Conservation (phyloP, 2,888 invertebrate species). For the Spisula subtruncata region DNA sequence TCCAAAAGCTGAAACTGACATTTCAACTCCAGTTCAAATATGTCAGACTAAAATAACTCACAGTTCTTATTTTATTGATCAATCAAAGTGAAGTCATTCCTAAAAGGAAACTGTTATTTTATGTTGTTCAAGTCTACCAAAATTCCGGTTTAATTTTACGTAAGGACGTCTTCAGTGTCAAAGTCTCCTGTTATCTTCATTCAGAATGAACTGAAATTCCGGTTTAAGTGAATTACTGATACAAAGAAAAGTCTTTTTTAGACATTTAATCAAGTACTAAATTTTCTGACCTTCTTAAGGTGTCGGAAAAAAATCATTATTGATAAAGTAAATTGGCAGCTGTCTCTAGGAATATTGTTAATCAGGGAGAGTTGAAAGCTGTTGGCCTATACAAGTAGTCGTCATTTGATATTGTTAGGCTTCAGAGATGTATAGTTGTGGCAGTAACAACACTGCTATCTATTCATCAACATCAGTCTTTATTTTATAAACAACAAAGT, state of each 20-base stretch:
- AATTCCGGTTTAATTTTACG: neutral
- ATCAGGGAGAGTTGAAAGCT: neutral
- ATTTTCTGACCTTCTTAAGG: neutral
- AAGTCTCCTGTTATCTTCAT: neutral
- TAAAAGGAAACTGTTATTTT: neutral
- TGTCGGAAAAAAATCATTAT: conserved; percentile 7
- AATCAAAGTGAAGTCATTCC: no score
- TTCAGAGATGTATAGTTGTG: neutral
- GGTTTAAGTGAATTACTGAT: neutral
- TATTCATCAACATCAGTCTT: neutral
- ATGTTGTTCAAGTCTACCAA: no score
- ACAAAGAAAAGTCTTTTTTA: neutral
- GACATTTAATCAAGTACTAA: conserved; percentile 2
- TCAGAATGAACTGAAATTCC: neutral
- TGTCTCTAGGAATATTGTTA: conserved; percentile 5
- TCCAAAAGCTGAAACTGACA: no score
- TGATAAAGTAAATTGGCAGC: neutral
- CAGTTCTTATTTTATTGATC: no score
- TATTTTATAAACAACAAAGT: neutral
- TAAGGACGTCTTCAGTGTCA: neutral
- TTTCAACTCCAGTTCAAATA: no score
- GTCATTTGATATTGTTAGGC: neutral
- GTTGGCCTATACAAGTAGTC: neutral
- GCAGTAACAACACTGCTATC: neutral
- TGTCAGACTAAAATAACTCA: no score